Conservation (phyloP, 2,797 vertebrate genomes). For the Sebastes steindachneri region DNA sequence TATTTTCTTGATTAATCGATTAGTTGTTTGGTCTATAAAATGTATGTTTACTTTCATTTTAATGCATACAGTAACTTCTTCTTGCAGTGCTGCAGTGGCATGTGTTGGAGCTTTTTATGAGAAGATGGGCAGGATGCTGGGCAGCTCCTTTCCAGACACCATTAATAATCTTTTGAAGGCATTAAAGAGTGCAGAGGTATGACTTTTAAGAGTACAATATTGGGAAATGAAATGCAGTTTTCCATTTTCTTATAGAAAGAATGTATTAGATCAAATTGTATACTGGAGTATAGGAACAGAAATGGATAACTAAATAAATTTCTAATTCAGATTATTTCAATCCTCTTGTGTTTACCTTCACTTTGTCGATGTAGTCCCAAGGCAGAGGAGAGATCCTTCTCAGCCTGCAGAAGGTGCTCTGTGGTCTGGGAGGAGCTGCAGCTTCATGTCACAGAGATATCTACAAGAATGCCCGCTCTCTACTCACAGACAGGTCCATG, state of each 20-base stretch:
- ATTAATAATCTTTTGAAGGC: conserved; percentile 98
- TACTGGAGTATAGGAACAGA: neutral
- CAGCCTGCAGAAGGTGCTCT: conserved; percentile 96
- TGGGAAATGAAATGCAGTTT: neutral
- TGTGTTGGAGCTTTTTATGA: conserved; percentile 99
- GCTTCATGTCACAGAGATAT: conserved; percentile 97
- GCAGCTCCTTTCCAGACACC: conserved; percentile 98
- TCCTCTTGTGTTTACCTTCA: neutral
- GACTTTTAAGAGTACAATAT: neutral
- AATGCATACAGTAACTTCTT: conserved; percentile 10
- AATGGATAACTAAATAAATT: neutral
- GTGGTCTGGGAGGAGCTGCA: conserved; percentile 93
- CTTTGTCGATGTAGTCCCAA: conserved; percentile 86
- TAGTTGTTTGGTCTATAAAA: no score
- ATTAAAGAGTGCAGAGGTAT: conserved; percentile 96
- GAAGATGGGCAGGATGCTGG: conserved; percentile 98
- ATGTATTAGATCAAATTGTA: neutral
- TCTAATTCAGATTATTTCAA: neutral
- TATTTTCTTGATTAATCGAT: no score
- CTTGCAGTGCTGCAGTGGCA: conserved; percentile 92
- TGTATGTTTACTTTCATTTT: neutral
- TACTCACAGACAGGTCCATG: conserved; percentile 97
- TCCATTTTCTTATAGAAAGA: neutral
- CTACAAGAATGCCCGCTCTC: conserved; percentile 97
- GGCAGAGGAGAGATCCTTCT: conserved; percentile 97